Evolutionary conservation across 2,888 invertebrate genomes (phyloP).

Genomic region (Parnassius mnemosyne): DNA sequence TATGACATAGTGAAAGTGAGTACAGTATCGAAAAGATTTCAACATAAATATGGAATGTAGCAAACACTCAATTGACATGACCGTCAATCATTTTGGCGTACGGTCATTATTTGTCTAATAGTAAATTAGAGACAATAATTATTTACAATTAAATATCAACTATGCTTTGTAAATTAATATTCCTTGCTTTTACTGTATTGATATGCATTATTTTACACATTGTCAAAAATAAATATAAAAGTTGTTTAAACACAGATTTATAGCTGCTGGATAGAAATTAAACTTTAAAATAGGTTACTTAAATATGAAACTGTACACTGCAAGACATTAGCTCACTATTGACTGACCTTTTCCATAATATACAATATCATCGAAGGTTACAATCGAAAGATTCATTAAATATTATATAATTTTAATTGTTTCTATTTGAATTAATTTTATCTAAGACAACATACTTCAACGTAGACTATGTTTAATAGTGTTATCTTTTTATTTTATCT

Average conservation of each 20-base stretch:
- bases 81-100: constrained; percentile 65
- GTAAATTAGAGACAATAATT: constrained; percentile 70
- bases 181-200: constrained; percentile 73
- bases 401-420: constrained; percentile 74
- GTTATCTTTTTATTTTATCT: constrained; percentile 76
- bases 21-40: constrained; percentile 72
- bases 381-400: constrained; percentile 74
- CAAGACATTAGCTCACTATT: constrained; percentile 64
- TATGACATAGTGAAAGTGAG: constrained; percentile 40
- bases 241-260: constrained; percentile 78
- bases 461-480: constrained; percentile 68
- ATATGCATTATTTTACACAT: constrained; percentile 71
- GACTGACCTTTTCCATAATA: constrained; percentile 64
- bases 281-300: constrained; percentile 69
- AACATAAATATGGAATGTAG: constrained; percentile 81
- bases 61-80: constrained; percentile 78
- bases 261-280: constrained; percentile 75
- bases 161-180: constrained; percentile 74
- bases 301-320: constrained; percentile 72
- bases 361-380: constrained; percentile 65
- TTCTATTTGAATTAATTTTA: constrained; percentile 78
- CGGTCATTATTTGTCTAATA: constrained; percentile 71
- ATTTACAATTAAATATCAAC: constrained; percentile 78
- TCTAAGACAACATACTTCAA: constrained; percentile 76
- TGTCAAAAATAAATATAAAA: constrained; percentile 75